Conservation (phyloP, 37 sponge, comb jelly and placozoan genomes). For the Chondrilla cf. caribensis region DNA sequence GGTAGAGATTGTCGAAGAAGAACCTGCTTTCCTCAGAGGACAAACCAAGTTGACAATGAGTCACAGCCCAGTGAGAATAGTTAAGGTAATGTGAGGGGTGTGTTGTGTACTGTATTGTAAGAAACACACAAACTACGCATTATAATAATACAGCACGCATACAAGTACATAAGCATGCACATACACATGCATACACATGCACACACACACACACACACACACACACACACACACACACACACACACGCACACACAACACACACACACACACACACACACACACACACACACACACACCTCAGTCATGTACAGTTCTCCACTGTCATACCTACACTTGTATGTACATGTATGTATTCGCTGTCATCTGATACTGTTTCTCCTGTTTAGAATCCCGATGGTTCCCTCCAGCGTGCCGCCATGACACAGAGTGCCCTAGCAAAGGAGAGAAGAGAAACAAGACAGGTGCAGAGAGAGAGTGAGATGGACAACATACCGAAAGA, state of each 20-base stretch:
- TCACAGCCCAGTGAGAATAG: conserved; percentile 89
- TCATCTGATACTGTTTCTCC: background rate
- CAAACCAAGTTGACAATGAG: conserved; percentile 85
- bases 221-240: too few relatives aligned
- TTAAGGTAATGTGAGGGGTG: conserved; percentile 59
- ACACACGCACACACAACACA: too few relatives aligned
- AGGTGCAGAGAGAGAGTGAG: conserved; percentile 81
- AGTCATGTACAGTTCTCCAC: background rate
- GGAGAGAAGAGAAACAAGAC: conserved; percentile 88
- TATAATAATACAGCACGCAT: too few relatives aligned
- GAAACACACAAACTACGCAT: too few relatives aligned
- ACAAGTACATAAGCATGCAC: too few relatives aligned
- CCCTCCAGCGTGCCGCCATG: conserved; percentile 94
- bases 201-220: too few relatives aligned
- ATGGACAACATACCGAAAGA: conserved; percentile 82
- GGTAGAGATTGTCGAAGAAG: conserved; percentile 90
- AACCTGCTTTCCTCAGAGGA: conserved; percentile 85
- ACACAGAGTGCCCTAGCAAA: conserved; percentile 98
- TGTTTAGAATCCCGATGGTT: conserved; percentile 92
- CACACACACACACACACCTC: too few relatives aligned
- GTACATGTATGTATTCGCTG: too few relatives aligned
- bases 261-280: too few relatives aligned
- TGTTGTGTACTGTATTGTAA: too few relatives aligned
- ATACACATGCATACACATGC: too few relatives aligned
- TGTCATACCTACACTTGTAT: too few relatives aligned